Evolutionary conservation across 2,888 invertebrate genomes (phyloP).

Genomic region (Mesorhabditis belari): DNA sequence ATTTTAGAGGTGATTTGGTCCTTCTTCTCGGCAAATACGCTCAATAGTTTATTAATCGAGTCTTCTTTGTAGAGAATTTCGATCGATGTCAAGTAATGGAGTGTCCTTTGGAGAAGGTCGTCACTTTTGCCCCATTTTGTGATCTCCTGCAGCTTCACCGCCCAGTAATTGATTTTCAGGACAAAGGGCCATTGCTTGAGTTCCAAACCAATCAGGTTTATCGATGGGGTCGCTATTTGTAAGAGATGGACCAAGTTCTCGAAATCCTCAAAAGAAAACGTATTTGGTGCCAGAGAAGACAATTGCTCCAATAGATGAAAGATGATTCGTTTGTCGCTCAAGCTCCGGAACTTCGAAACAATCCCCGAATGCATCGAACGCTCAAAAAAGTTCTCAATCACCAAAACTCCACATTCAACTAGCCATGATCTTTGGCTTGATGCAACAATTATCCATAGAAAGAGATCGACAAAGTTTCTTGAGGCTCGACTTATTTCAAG

Average conservation of each 20-base stretch:
- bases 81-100: not conserved
- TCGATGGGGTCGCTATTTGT: not conserved
- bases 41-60: not conserved
- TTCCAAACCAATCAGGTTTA: not conserved
- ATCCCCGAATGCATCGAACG: not conserved
- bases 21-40: not conserved
- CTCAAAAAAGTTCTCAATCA: not conserved
- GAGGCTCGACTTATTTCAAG: not conserved
- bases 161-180: conserved; percentile 1
- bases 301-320: not conserved
- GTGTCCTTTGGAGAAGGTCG: not conserved
- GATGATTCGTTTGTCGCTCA: not conserved
- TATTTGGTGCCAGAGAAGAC: not conserved
- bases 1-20: not conserved
- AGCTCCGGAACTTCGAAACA: not conserved
- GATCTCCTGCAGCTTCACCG: not conserved
- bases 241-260: not conserved
- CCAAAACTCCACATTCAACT: not conserved
- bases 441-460: conserved; percentile 2
- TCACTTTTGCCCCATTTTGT: not conserved
- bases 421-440: not conserved
- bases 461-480: not conserved
- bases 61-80: not conserved
- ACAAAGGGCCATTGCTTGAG: conserved; percentile 2
- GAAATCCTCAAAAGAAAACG: not conserved